Percentiles rank a stretch among this genome's conserved stretches.
Conservation (phyloP, 2,113 vertebrate genomes). For the Chiloscyllium plagiosum region DNA sequence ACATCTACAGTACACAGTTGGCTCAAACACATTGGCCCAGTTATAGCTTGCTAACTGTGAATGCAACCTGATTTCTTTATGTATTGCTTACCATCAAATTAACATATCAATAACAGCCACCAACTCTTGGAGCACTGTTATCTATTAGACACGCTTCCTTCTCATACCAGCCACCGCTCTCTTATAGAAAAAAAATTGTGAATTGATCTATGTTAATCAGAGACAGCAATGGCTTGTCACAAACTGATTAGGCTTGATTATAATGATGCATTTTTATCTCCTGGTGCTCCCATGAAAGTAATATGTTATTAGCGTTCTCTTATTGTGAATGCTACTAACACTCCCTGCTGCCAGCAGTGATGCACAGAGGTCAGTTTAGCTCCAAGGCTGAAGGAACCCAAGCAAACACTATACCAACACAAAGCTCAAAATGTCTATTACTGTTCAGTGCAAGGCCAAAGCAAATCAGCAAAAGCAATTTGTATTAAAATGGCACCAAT, state of each 20-base stretch:
- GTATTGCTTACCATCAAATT: background rate
- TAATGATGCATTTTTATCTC: background rate
- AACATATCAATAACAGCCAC: conserved; percentile 14
- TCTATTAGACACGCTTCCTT: background rate
- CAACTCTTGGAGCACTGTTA: background rate
- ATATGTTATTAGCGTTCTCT: background rate
- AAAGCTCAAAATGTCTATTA: background rate
- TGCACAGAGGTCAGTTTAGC: background rate
- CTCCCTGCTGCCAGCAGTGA: background rate
- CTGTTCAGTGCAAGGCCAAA: background rate
- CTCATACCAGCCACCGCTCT: background rate
- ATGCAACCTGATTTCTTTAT: conserved; percentile 31
- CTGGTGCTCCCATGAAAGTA: background rate
- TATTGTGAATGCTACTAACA: background rate
- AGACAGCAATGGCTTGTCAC: background rate
- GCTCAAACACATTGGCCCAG: background rate
- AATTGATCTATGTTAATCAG: background rate
- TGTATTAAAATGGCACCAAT: background rate
- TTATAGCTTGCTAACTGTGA: background rate
- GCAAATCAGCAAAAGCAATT: background rate
- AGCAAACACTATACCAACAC: background rate
- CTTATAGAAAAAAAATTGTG: background rate
- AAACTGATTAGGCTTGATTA: conserved; percentile 19
- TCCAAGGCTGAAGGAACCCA: background rate
- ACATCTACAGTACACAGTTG: background rate